A percentile compares a stretch with the other conserved stretches of the same genome.
These are phyloP conservation scores for Eupithecia abbreviata DNA, from an alignment of 2,888 invertebrate genomes.

Conservation along the genomic window DNA sequence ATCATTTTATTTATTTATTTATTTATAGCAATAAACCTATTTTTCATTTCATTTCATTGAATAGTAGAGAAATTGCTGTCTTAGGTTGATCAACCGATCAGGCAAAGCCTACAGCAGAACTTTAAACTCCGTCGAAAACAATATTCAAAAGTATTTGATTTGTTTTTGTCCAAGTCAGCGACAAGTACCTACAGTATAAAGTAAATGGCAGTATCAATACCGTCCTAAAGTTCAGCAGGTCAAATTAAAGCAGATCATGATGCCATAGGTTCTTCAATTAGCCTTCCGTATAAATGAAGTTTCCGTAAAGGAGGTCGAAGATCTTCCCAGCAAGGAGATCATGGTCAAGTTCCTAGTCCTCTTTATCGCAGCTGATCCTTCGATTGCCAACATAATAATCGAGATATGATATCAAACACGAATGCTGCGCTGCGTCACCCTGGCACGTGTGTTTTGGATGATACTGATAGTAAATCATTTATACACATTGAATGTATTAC, in stretches of 20 bases:
- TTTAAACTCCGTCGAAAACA: neutral
- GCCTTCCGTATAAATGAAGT: neutral
- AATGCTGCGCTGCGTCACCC: neutral
- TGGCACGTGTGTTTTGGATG: neutral
- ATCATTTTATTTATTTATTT: too few relatives aligned
- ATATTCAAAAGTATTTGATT: neutral
- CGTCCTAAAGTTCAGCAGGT: neutral
- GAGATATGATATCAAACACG: constrained; percentile 6
- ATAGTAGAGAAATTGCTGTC: neutral
- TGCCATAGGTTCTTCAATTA: neutral
- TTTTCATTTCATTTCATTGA: too few relatives aligned
- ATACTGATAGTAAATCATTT: neutral
- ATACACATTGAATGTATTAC: neutral
- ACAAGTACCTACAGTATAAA: neutral
- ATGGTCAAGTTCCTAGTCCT: neutral
- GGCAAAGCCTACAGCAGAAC: neutral
- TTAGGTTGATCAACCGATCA: neutral
- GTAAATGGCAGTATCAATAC: neutral
- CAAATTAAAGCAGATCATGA: neutral
- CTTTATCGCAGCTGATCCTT: neutral
- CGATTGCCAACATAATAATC: neutral
- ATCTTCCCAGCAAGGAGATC: neutral
- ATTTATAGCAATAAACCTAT: too few relatives aligned
- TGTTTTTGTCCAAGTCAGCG: neutral
- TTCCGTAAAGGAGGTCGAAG: neutral